Evolutionary conservation across 2,888 invertebrate genomes (phyloP), one percentile per base, ranked within the genome.

Genomic region (Ephialtes manifestator): DNA sequence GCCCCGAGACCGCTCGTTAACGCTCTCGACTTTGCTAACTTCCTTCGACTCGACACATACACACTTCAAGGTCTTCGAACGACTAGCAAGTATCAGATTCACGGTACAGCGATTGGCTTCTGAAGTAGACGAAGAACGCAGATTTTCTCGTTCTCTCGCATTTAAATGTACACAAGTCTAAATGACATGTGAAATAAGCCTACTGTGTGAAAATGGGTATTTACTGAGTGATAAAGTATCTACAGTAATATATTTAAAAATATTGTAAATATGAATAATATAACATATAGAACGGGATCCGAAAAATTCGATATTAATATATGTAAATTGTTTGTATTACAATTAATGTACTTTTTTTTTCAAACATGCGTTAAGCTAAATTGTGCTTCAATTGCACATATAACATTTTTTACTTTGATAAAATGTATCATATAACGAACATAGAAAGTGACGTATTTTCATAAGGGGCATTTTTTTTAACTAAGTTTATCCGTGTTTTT

Each of bases 21-120:
- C 28, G 10, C 67, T 28, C 48, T 28, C 2, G 55, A 74, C 43
- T 83, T 83, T 67, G 70, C 58, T 72, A 53, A 70, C 63, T 76
- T 63, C 39, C 60, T 70, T 75, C 51, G 51, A 24, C 77, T 78
- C 46, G 24, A 72, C 77, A 67, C 31, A 58, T 58, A 63, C 39
- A 39, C 39, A 8, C 46, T 53, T 10, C 20, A n/a, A 53, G 43
- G 53, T 31, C 11, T 48, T 43, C 58, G 24, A 51, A 18, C 39
- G 1, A 39, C 35, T n/a, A 39, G 0, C 18, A 39, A 18, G 24
- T 55, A 55, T 55, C 10, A 11, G 24, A 55, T 18, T n/a, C 4
- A 18, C n/a, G 31, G 31, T 39, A 7, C 63, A 39, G 63, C 63
- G n/a, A 63, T 39, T 63, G 63, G 35, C 39, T 15, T 10, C 8